phyloP scores from a whole-genome alignment of 2,113 vertebrate species.

The Spheniscus mendiculus region DNA sequence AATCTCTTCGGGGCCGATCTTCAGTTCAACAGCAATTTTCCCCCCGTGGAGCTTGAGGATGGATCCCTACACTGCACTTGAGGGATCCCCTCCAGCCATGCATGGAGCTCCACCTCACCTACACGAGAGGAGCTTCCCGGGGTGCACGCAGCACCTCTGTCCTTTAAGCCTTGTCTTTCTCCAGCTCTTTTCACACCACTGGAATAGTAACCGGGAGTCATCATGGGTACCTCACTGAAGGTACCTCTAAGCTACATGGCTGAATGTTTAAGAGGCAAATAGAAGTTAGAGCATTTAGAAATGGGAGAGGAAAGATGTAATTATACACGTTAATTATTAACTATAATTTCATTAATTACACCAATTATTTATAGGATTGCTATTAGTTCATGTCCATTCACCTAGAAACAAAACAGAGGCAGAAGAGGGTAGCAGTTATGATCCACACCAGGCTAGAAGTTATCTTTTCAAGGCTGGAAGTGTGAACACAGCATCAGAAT shows the following conservation, averaged over 20 bases:
- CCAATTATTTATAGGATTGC: neutral
- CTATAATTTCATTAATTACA: neutral
- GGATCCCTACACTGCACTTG: rapidly evolving
- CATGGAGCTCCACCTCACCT: neutral
- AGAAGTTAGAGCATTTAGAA: neutral
- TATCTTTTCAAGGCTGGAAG: neutral
- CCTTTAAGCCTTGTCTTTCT: neutral
- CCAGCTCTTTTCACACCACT: neutral
- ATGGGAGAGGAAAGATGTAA: neutral
- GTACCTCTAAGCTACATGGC: rapidly evolving
- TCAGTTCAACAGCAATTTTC: neutral
- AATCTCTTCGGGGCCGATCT: neutral
- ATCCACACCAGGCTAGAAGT: neutral
- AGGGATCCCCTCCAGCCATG: rapidly evolving
- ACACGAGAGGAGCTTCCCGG: rapidly evolving
- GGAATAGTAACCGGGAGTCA: neutral
- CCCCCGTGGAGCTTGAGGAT: rapidly evolving
- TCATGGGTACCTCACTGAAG: neutral
- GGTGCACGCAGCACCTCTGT: rapidly evolving
- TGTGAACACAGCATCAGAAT: rapidly evolving
- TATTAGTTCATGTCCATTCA: neutral
- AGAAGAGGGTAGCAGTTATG: neutral
- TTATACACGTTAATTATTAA: neutral
- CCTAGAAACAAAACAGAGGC: neutral
- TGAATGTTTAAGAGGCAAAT: neutral